Percentiles rank a stretch among this genome's conserved stretches.
These are phyloP conservation scores for Phataginus tetradactyla DNA, from an alignment of 2,797 vertebrate species.

Conservation along the genomic window DNA sequence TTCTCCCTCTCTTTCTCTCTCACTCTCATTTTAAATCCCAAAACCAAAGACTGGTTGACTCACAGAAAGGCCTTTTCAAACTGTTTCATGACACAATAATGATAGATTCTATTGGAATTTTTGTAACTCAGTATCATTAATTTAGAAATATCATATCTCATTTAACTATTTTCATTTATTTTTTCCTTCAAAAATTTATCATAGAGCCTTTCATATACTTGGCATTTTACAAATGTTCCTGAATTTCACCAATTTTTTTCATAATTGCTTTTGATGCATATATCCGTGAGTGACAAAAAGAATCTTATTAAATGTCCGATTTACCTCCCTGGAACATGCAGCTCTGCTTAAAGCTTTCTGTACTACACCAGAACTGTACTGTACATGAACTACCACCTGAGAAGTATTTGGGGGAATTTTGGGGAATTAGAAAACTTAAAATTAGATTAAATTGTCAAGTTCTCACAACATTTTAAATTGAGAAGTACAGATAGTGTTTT, in stretches of 20 bases:
- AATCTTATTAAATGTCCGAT: not conserved
- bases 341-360: not conserved
- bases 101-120: not conserved
- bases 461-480: not conserved
- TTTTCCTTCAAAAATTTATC: not conserved
- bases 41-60: not conserved
- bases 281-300: not conserved
- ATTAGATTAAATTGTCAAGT: not conserved
- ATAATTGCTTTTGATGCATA: not conserved
- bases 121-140: not conserved
- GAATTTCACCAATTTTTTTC: not conserved
- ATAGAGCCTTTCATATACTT: not conserved
- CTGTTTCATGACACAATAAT: not conserved
- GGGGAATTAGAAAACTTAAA: not conserved
- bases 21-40: not conserved
- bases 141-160: not conserved
- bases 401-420: not conserved
- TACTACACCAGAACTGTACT: rapidly evolving
- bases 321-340: not conserved
- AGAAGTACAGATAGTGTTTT: not conserved
- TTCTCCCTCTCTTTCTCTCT: not conserved
- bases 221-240: not conserved
- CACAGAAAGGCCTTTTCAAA: not conserved
- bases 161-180: not conserved
- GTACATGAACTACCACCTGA: not conserved